These are phyloP conservation scores for Heliconius charithonia DNA, from an alignment of 2,888 invertebrate species.

Conservation along the genomic window DNA sequence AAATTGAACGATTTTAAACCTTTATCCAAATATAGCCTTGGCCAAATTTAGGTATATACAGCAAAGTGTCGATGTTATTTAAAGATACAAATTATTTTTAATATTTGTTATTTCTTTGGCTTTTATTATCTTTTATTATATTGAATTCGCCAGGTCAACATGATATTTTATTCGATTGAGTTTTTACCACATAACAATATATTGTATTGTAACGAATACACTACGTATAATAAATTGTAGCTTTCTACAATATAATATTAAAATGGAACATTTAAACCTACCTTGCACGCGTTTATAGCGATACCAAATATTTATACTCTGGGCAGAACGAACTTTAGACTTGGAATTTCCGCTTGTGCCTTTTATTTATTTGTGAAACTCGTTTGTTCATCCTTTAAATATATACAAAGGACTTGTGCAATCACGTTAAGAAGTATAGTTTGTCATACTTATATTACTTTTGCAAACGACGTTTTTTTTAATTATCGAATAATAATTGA, in stretches of 20 bases:
- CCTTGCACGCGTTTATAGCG: neutral
- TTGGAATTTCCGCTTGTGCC: conserved; percentile 2
- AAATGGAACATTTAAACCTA: neutral
- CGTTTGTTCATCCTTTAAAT: neutral
- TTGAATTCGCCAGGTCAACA: neutral
- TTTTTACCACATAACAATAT: neutral
- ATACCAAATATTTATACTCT: conserved; percentile 1
- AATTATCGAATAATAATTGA: neutral
- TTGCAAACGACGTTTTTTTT: neutral
- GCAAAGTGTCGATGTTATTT: no score
- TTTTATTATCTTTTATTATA: no score
- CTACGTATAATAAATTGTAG: neutral
- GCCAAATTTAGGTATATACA: no score
- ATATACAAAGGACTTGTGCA: neutral
- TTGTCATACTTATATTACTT: neutral
- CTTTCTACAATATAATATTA: neutral
- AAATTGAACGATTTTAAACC: no score
- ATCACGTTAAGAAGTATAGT: neutral
- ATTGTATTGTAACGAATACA: neutral
- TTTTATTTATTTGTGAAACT: conserved; percentile 12
- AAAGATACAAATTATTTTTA: no score
- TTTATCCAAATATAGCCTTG: no score
- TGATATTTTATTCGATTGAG: neutral
- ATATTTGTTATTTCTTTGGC: neutral
- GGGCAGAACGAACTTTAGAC: neutral